A percentile compares a stretch with the other conserved stretches of the same genome.
Conservation (phyloP, 2,113 vertebrate species). For the Sylvietta virens region DNA sequence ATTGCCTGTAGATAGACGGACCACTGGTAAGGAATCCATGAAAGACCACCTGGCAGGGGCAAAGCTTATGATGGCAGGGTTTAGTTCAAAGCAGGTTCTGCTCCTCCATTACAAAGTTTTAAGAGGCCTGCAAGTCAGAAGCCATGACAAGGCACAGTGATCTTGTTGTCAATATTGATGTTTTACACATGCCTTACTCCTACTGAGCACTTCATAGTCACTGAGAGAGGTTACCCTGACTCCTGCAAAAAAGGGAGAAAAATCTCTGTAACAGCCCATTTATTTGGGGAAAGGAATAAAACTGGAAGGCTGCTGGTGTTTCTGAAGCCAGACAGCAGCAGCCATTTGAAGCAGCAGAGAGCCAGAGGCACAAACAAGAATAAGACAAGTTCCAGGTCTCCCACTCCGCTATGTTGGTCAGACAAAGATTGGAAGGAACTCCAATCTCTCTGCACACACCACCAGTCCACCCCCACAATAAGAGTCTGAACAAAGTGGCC, state of each 20-base stretch:
- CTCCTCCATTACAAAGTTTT: neutral
- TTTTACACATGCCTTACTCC: constrained; percentile 12
- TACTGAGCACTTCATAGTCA: neutral
- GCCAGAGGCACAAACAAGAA: constrained; percentile 8
- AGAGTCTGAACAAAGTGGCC: neutral
- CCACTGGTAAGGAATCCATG: neutral
- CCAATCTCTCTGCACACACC: neutral
- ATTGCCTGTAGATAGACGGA: neutral
- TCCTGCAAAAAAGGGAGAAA: neutral
- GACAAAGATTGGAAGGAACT: constrained; percentile 12
- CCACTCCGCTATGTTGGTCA: neutral
- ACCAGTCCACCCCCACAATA: neutral
- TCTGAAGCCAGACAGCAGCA: constrained; percentile 51
- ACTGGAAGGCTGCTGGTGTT: constrained; percentile 19
- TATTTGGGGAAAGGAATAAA: neutral
- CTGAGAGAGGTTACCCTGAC: neutral
- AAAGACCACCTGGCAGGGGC: neutral
- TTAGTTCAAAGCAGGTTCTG: neutral
- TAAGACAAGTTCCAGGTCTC: constrained; percentile 35
- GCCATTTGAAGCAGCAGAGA: constrained; percentile 25
- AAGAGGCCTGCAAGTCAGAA: constrained; percentile 16
- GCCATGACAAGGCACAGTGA: neutral
- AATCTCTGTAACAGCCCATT: constrained; percentile 17
- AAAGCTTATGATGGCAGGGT: neutral
- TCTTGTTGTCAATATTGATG: constrained; percentile 28